Conservation (phyloP, 2,888 invertebrate species). For the Lochmaea crataegi region DNA sequence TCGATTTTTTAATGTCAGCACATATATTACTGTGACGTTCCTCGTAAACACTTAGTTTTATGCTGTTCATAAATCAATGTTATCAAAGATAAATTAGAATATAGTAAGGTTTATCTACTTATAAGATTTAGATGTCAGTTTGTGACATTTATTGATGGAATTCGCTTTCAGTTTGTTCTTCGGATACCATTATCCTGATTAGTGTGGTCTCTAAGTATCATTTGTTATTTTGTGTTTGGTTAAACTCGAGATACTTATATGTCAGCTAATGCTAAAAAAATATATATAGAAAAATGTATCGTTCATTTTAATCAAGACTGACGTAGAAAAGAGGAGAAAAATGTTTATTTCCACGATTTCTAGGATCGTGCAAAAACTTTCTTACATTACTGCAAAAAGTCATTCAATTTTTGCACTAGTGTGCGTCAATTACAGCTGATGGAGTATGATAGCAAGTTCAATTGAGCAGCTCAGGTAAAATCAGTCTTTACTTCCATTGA, state of each 20-base stretch:
- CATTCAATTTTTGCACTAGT: too few species aligned
- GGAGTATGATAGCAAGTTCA: too few species aligned
- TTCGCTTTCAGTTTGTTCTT: slow-evolving; percentile 21
- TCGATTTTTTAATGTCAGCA: too few species aligned
- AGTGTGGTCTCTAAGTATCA: slow-evolving; percentile 16
- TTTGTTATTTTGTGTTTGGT: slow-evolving; percentile 19
- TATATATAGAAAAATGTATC: neutral
- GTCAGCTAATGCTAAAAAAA: neutral
- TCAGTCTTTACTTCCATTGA: too few species aligned
- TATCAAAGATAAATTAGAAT: slow-evolving; percentile 21
- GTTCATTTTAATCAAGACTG: neutral
- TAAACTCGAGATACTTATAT: neutral
- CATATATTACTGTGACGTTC: neutral
- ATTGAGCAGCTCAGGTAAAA: too few species aligned
- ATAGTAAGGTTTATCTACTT: slow-evolving; percentile 17
- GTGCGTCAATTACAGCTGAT: too few species aligned
- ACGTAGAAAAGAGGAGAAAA: too few species aligned
- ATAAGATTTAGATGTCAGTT: slow-evolving; percentile 28
- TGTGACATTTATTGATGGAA: slow-evolving; percentile 37
- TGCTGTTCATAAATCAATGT: slow-evolving; percentile 14
- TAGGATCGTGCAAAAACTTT: too few species aligned
- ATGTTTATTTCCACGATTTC: too few species aligned
- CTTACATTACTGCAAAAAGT: too few species aligned
- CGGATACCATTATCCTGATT: slow-evolving; percentile 30
- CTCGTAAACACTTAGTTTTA: neutral